Conservation (phyloP, 1,140 invertebrate species). For the Anadara kagoshimensis region DNA sequence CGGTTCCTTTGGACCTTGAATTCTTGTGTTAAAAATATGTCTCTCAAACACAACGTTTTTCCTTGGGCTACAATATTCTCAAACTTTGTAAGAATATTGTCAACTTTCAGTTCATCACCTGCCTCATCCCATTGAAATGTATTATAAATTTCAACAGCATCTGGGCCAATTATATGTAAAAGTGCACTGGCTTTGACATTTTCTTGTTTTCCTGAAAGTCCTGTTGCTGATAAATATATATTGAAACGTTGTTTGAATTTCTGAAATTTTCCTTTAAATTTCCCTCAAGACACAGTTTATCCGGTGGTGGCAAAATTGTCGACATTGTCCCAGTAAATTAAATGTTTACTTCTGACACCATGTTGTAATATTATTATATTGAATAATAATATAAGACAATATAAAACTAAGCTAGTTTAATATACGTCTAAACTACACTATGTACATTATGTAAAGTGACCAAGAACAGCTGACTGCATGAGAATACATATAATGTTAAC, state of each 20-base stretch:
- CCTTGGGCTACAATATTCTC: constrained; percentile 28
- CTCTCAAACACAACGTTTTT: constrained; percentile 26
- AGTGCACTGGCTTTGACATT: constrained; percentile 8
- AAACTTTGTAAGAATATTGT: constrained; percentile 29
- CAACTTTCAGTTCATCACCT: constrained; percentile 21
- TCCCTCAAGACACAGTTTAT: constrained; percentile 2
- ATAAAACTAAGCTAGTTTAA: no score
- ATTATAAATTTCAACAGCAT: constrained; percentile 25
- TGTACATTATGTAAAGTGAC: no score
- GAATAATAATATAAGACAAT: no score
- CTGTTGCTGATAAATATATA: constrained; percentile 5
- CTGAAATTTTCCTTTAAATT: constrained; percentile 17
- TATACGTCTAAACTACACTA: no score
- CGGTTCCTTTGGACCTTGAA: constrained; percentile 21
- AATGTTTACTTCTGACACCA: constrained; percentile 7
- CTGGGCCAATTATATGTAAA: constrained; percentile 16
- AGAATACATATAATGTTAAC: no score
- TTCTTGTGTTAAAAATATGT: constrained; percentile 28
- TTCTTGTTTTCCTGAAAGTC: constrained; percentile 6
- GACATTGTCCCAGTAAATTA: not conserved
- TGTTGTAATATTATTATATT: not conserved
- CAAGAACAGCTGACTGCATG: no score
- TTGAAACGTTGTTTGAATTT: constrained; percentile 15
- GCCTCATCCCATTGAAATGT: constrained; percentile 11
- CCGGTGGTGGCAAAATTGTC: constrained; percentile 6